Base-by-base conservation (phyloP, 1,140 invertebrate species). In the Drosophila kepulauana region DNA sequence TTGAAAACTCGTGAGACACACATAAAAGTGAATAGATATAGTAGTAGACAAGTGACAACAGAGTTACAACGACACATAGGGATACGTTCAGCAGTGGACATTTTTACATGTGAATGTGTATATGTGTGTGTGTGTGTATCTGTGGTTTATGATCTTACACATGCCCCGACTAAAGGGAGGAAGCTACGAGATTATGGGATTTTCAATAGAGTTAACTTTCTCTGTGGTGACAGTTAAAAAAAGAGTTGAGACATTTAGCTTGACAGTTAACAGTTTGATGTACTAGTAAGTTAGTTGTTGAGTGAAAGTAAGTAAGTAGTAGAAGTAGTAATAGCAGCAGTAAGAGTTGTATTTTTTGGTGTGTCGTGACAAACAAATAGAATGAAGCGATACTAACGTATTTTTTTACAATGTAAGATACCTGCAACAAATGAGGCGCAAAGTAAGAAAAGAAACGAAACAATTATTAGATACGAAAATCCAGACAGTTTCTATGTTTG, bases 391-490 rank as follows among this genome's bases (percentile, higher is more conserved):
- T 91, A 91, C 89, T 91, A 91, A 91, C 89, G 89, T 91, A 91
- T 91, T 87, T 91, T 91, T 91, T 91, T 91, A 91, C 89, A 91
- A 91, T 91, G 86, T 91, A 91, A 91, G 82, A 91, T 86, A 91
- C 89, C 89, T 91, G 89, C 77, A 88, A 88, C 82, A 91, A 86
- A 91, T 89, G 85, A 89, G 80, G 85, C 86, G 85, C 85, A 89
- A 89, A 89, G 81, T 89, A 90, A 78, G 81, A 89, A 88, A 89
- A 89, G 81, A 89, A 89, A 89, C 82, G 57, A 88, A 89, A 85
- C 78, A 75, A 72, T 89, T 90, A 89, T 89, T 89, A 89, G 85
- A 90, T 78, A 76, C 85, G 20, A 67, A 86, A 67, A 82, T 88
- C 69, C 85, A 84, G 74, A 88, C 67, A 84, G 77, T 69, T 70